Conservation (phyloP, 1,140 invertebrate genomes). For the Batillaria attramentaria region DNA sequence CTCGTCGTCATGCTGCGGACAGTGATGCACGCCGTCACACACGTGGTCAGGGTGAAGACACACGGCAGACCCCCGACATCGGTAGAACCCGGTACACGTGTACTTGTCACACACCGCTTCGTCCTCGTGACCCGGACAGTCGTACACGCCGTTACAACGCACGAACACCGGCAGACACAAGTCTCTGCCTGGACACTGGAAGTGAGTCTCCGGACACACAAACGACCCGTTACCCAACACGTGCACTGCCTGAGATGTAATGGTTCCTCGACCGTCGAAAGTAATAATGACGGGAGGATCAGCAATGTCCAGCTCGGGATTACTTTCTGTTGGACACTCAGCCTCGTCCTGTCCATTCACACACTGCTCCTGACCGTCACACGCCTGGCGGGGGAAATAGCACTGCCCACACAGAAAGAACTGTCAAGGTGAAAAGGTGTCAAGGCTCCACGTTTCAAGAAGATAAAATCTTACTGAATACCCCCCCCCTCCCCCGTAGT, state of each 20-base stretch:
- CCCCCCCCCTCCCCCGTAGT: no score
- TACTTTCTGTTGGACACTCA: no score
- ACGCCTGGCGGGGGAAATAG: no score
- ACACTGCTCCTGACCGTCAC: no score
- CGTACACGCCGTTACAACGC: slow-evolving; percentile 15
- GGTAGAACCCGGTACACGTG: slow-evolving; percentile 13
- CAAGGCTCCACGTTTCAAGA: no score
- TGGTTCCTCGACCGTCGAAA: neutral
- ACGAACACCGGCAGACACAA: neutral
- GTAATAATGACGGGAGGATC: neutral
- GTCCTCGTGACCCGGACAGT: slow-evolving; percentile 11
- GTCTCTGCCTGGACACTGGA: neutral
- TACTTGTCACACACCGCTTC: neutral
- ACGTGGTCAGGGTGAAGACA: slow-evolving; percentile 6
- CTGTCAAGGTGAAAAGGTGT: no score
- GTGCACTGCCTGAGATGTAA: neutral
- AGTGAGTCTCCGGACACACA: slow-evolving; percentile 8
- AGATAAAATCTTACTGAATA: no score
- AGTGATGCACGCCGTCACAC: slow-evolving; percentile 11
- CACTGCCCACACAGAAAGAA: no score
- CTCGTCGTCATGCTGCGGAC: slow-evolving; percentile 12
- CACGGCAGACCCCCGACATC: neutral
- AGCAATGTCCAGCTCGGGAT: no score
- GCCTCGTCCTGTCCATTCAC: no score
- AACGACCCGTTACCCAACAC: neutral